Conservation (phyloP, 2,113 vertebrate species). For the Oncorhynchus clarkii region DNA sequence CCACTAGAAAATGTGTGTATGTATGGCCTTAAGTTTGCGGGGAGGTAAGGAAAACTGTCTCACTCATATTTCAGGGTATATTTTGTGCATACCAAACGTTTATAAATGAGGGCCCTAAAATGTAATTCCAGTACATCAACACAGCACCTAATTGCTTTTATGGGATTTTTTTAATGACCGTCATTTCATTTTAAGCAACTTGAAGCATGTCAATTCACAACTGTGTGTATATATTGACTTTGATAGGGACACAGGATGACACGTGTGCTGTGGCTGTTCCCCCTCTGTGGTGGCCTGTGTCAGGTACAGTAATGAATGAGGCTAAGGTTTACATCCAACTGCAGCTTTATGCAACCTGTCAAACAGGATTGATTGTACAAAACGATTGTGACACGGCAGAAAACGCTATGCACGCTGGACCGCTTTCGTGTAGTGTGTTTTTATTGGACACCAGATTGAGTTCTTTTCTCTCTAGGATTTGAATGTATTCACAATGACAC, state of each 20-base stretch:
- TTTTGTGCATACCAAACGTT: too few relatives aligned
- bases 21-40: too few relatives aligned
- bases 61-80: too few relatives aligned
- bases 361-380: neutral
- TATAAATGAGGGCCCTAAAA: too few relatives aligned
- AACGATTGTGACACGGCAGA: constrained; percentile 2
- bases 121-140: too few relatives aligned
- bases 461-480: constrained; percentile 17
- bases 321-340: constrained; percentile 20
- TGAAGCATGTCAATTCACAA: neutral
- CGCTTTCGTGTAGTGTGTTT: neutral
- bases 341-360: constrained; percentile 1
- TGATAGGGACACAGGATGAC: constrained; percentile 63
- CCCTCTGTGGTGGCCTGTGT: constrained; percentile 44
- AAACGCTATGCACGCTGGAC: neutral
- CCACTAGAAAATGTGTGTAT: too few relatives aligned
- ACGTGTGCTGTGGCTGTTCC: constrained; percentile 38
- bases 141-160: too few relatives aligned
- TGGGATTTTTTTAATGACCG: too few relatives aligned
- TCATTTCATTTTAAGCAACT: too few relatives aligned
- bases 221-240: constrained; percentile 35
- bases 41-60: too few relatives aligned
- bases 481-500: neutral
- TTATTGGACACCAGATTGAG: neutral
- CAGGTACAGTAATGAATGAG: constrained; percentile 45